Conservation (phyloP, 2,888 invertebrate species). For the Dynastes maya region DNA sequence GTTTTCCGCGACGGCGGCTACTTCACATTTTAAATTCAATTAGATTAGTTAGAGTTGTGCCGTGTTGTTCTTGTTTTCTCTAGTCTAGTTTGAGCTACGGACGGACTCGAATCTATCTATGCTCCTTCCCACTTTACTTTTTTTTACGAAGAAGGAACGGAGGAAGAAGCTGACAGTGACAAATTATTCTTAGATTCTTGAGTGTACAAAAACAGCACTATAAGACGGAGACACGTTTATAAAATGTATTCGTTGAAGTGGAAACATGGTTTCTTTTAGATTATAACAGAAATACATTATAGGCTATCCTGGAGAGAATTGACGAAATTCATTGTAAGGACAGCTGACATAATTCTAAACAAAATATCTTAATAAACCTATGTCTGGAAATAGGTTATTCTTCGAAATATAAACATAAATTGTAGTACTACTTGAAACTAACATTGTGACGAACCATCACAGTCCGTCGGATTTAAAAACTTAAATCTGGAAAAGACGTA, state of each 20-base stretch:
- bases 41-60: slow-evolving; percentile 7
- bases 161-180: background rate
- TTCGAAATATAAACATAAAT: too few species aligned
- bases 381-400: too few species aligned
- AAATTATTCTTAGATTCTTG: background rate
- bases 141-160: background rate
- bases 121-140: background rate
- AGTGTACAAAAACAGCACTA: background rate
- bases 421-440: too few species aligned
- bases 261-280: background rate
- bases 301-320: too few species aligned
- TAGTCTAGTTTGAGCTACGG: background rate
- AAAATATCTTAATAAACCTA: too few species aligned
- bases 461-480: too few species aligned
- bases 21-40: slow-evolving; percentile 25
- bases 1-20: slow-evolving; percentile 10
- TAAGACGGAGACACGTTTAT: background rate
- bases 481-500: too few species aligned
- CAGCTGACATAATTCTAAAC: too few species aligned
- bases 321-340: too few species aligned
- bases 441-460: too few species aligned
- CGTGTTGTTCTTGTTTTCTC: background rate
- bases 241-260: background rate
- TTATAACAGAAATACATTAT: too few species aligned
- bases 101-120: background rate